Evolutionary conservation across 2,888 invertebrate species (phyloP), one percentile per base, ranked within the genome.

Genomic region (Phasia obesa): DNA sequence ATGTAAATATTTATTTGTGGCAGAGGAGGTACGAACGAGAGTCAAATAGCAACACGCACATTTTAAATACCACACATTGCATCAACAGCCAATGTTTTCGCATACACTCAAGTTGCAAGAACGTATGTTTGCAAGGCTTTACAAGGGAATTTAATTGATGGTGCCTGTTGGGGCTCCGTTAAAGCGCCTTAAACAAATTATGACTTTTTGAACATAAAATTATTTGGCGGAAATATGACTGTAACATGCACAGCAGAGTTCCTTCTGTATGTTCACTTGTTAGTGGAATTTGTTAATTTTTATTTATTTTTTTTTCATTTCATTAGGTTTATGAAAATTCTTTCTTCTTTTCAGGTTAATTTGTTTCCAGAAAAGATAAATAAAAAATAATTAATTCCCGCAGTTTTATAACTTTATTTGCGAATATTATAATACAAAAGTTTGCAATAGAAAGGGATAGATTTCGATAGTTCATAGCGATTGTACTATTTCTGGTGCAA

Each of bases 201-300:
- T 83, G 79, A 75, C 47, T 71, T 60, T 76, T 65, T 79, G 71
- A 83, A 83, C 75, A 76, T 79, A 79, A 71, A 83, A 79, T 79
- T 76, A 79, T 71, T 76, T 71, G 38, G 70, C 67, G 53, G 65
- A 83, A 75, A 79, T 83, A 79, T 75, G 51, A 76, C 64, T 53
- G 25, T 38, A 81, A 76, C 70, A 71, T 76, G 42, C 60, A 65
- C 49, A 23, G 47, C 60, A 65, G 55, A 23, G 47, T 44, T 53
- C 31, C 6, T 13, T 21, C n/a, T 2, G 25, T 27, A 11, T 11
- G 17, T 23, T 2, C 21, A 15, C 62, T 77, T 44, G 31, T 65
- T 65, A 35, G 6, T 13, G n/a, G 51, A 55, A 74, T 31, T 47
- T 57, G 4, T 47, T 64, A 13, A 13, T 27, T 60, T 27, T 27